Percentiles rank a stretch among this genome's conserved stretches.
These are phyloP conservation scores for Penaeus vannamei DNA, from an alignment of 1,140 invertebrate genomes.

Conservation along the genomic window DNA sequence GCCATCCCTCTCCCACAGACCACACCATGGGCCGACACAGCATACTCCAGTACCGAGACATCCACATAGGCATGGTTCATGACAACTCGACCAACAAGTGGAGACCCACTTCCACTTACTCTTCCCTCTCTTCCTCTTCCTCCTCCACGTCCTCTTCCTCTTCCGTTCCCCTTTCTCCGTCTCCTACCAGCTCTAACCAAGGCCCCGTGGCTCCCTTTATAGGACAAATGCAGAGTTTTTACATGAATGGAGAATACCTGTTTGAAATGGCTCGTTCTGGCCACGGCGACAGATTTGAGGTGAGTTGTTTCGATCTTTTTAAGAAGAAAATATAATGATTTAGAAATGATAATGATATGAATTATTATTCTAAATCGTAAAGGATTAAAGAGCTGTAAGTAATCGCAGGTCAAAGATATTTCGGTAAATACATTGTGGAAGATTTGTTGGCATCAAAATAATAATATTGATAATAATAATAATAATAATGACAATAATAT, in stretches of 20 bases:
- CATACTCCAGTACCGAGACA: conserved; percentile 63
- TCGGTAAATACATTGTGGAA: too few relatives aligned
- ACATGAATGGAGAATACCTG: conserved; percentile 86
- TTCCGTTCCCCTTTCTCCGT: not conserved
- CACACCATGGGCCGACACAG: conserved; percentile 65
- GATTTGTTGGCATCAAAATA: not conserved
- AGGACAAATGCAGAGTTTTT: conserved; percentile 92
- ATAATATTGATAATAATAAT: not conserved
- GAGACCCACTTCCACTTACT: conserved; percentile 80
- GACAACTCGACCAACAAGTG: conserved; percentile 79
- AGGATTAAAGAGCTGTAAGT: too few relatives aligned
- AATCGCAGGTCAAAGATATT: too few relatives aligned
- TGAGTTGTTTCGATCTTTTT: conserved; percentile 60
- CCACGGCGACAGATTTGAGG: conserved; percentile 72
- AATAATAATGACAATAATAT: not conserved
- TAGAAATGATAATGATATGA: too few relatives aligned
- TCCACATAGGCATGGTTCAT: conserved; percentile 62
- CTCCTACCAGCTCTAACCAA: not conserved
- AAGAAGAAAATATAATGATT: not conserved
- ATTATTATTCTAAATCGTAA: too few relatives aligned
- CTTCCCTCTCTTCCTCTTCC: conserved; percentile 1
- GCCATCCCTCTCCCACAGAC: conserved; percentile 75
- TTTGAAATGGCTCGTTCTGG: conserved; percentile 81
- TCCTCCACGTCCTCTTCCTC: not conserved
- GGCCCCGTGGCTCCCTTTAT: conserved; percentile 77